These are phyloP conservation scores for Hydractinia echinata DNA, from an alignment of 30 jellyfish, hydroid and myxozoan genomes.

Conservation along the genomic window DNA sequence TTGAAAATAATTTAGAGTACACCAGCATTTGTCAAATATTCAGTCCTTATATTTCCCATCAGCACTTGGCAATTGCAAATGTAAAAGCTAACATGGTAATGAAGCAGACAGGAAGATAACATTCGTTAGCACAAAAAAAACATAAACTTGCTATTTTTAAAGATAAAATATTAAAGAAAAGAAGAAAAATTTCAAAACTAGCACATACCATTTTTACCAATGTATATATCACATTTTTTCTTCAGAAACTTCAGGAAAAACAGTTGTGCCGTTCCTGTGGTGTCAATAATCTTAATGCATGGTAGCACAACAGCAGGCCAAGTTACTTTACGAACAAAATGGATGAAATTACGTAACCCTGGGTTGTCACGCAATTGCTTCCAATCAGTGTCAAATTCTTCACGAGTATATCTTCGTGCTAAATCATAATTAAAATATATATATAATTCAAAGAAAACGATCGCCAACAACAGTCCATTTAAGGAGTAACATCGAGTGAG, in stretches of 20 bases:
- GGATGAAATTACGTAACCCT: background rate
- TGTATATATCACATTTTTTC: background rate
- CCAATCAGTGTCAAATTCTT: constrained; percentile 19
- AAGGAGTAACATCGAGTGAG: too few relatives aligned
- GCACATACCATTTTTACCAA: constrained; percentile 11
- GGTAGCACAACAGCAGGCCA: background rate
- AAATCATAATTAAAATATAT: background rate
- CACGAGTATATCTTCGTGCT: constrained; percentile 6
- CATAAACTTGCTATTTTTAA: too few relatives aligned
- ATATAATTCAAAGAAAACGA: too few relatives aligned
- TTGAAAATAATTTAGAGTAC: too few relatives aligned
- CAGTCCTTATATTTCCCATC: too few relatives aligned
- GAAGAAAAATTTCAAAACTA: background rate
- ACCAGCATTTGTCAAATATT: too few relatives aligned
- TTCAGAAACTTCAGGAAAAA: constrained; percentile 7
- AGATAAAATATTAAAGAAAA: background rate
- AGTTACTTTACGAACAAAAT: background rate
- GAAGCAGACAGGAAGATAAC: too few relatives aligned
- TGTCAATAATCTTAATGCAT: background rate
- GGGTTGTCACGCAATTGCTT: background rate
- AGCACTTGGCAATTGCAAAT: too few relatives aligned
- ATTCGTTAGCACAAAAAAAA: too few relatives aligned
- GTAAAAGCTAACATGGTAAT: too few relatives aligned
- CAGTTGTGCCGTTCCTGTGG: background rate
- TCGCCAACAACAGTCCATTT: too few relatives aligned